Percentiles rank a stretch among this genome's conserved stretches.
Evolutionary conservation across 2,888 invertebrate genomes (phyloP).

Genomic region (Bhutanitis thaidina): DNA sequence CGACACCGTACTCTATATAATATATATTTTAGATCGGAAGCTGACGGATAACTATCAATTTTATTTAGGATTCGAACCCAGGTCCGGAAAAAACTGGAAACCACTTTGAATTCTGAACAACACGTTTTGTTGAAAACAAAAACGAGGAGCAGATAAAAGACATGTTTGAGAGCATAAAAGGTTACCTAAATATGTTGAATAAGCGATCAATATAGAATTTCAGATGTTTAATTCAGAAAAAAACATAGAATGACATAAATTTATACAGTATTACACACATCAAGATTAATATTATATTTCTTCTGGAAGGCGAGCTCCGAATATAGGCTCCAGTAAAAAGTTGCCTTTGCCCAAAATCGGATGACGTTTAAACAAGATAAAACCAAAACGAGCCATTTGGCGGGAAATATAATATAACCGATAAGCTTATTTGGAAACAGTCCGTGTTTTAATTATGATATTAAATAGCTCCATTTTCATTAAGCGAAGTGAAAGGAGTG

Average conservation of each 20-base stretch:
- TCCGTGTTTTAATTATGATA: slow-evolving; percentile 33
- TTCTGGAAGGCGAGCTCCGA: slow-evolving; percentile 38
- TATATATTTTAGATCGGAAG: too few relatives aligned
- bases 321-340: slow-evolving; percentile 52
- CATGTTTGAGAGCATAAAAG: neutral
- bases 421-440: slow-evolving; percentile 46
- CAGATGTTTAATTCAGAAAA: slow-evolving; percentile 1
- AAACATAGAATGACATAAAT: slow-evolving; percentile 18
- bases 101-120: too few relatives aligned
- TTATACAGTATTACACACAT: slow-evolving; percentile 35
- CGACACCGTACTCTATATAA: too few relatives aligned
- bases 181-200: slow-evolving; percentile 14
- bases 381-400: slow-evolving; percentile 43
- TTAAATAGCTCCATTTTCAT: slow-evolving; percentile 20
- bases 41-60: too few relatives aligned
- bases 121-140: too few relatives aligned
- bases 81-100: too few relatives aligned
- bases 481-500: slow-evolving; percentile 20
- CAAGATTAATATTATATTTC: slow-evolving; percentile 54
- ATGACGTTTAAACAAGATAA: slow-evolving; percentile 34
- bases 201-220: slow-evolving; percentile 17
- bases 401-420: slow-evolving; percentile 45
- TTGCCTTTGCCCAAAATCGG: slow-evolving; percentile 48
- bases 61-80: too few relatives aligned
- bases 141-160: too few relatives aligned